Conservation (phyloP, 2,797 vertebrate species). For the Esox lucius region DNA sequence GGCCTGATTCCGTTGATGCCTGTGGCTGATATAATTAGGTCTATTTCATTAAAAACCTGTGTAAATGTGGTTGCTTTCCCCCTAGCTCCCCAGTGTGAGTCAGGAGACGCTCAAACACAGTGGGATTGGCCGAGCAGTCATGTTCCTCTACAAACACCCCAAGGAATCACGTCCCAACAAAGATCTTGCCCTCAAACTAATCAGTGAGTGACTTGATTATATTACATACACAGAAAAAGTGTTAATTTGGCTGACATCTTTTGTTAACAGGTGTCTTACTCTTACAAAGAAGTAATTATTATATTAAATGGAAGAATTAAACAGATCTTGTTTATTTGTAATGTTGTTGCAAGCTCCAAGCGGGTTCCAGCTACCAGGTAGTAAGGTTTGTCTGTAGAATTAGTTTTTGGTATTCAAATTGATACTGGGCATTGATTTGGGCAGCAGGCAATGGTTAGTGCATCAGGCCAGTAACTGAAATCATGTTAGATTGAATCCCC, state of each 20-base stretch:
- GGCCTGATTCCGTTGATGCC: too few species aligned
- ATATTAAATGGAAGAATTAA: neutral
- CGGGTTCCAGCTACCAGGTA: neutral
- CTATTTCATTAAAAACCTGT: neutral
- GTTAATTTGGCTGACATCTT: neutral
- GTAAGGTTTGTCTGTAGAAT: neutral
- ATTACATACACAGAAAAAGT: neutral
- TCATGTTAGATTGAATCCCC: too few species aligned
- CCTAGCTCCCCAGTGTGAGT: slow-evolving; percentile 92
- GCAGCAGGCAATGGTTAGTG: too few species aligned
- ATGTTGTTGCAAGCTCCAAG: neutral
- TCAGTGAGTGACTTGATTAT: slow-evolving; percentile 78
- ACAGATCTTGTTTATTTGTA: neutral
- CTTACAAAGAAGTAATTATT: neutral
- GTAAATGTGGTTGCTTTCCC: neutral
- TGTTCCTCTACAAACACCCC: slow-evolving; percentile 99
- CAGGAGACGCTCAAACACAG: slow-evolving; percentile 98
- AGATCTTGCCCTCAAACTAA: slow-evolving; percentile 95
- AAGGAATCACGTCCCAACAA: slow-evolving; percentile 95
- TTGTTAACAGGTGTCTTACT: neutral
- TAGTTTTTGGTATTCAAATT: neutral
- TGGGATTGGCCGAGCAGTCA: slow-evolving; percentile 93
- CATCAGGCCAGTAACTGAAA: too few species aligned
- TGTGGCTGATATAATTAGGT: too few species aligned
- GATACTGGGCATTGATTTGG: neutral